Percentiles rank a stretch among this genome's conserved stretches.
phyloP scores from a whole-genome alignment of 2,113 vertebrate genomes.

The Ptychochromis oligacanthus region DNA sequence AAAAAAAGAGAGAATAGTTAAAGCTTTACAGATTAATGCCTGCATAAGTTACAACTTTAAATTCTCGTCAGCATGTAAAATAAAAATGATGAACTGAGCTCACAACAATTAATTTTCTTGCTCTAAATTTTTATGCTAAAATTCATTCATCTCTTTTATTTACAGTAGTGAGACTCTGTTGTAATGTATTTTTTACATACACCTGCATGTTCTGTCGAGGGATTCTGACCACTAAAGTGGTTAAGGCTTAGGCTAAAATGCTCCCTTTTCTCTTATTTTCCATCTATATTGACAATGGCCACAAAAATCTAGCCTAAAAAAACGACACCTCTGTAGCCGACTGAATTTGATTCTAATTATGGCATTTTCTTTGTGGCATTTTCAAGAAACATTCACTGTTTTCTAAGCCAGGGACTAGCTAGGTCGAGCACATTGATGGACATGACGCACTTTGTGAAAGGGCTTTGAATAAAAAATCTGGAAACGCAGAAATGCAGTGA shows the following conservation, averaged over 20 bases:
- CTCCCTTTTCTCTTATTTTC: neutral
- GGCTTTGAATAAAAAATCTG: neutral
- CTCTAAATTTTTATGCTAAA: neutral
- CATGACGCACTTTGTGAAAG: neutral
- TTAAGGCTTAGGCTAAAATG: neutral
- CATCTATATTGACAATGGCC: neutral
- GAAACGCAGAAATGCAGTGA: neutral
- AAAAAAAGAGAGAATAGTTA: neutral
- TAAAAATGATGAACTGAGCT: neutral
- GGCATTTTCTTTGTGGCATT: neutral
- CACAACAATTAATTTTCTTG: neutral
- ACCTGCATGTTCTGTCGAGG: neutral
- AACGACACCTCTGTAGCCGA: neutral
- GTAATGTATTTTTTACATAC: neutral
- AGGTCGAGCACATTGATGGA: neutral
- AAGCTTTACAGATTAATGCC: neutral
- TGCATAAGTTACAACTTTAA: neutral
- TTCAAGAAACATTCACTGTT: neutral
- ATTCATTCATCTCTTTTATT: neutral
- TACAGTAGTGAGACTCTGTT: neutral
- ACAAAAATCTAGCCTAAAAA: neutral
- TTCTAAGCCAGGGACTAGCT: neutral
- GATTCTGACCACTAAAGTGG: neutral
- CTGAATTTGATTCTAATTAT: neutral
- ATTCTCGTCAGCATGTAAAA: no score